Conservation (phyloP, 1,140 invertebrate genomes). For the Proctacanthus coquilletti region DNA sequence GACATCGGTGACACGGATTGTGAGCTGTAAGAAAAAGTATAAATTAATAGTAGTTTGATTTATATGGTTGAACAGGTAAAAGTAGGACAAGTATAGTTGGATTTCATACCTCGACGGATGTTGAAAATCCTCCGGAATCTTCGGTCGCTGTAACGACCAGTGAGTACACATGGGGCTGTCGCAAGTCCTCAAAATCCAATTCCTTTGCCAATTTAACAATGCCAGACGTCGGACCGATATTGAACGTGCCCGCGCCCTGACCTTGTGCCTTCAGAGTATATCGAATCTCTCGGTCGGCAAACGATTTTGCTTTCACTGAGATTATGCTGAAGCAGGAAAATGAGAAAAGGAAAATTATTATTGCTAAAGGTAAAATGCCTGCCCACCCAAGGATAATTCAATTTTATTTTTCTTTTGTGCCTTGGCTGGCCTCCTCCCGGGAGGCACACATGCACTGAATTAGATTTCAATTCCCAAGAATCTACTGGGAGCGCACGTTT, state of each 20-base stretch:
- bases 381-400: too few relatives aligned
- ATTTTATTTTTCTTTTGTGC: too few relatives aligned
- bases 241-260: conserved; percentile 87
- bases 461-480: too few relatives aligned
- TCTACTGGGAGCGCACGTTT: too few relatives aligned
- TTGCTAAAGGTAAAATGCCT: too few relatives aligned
- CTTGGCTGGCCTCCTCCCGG: too few relatives aligned
- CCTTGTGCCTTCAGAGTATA: conserved; percentile 88
- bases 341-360: not conserved
- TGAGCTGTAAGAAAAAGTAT: conserved; percentile 43
- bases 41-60: too few relatives aligned
- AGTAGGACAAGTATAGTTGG: too few relatives aligned
- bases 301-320: conserved; percentile 90
- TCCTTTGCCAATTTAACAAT: conserved; percentile 91
- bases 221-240: conserved; percentile 83
- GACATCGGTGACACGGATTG: conserved; percentile 83
- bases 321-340: conserved; percentile 45
- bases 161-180: conserved; percentile 85
- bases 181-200: conserved; percentile 83
- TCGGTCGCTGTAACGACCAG: conserved; percentile 85
- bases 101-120: conserved; percentile 78
- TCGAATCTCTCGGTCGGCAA: conserved; percentile 85
- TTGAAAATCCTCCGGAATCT: conserved; percentile 90
- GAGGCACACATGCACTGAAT: too few relatives aligned
- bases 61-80: not conserved